phyloP scores from a whole-genome alignment of 2,888 invertebrate species.

The Criorhina ranunculi region DNA sequence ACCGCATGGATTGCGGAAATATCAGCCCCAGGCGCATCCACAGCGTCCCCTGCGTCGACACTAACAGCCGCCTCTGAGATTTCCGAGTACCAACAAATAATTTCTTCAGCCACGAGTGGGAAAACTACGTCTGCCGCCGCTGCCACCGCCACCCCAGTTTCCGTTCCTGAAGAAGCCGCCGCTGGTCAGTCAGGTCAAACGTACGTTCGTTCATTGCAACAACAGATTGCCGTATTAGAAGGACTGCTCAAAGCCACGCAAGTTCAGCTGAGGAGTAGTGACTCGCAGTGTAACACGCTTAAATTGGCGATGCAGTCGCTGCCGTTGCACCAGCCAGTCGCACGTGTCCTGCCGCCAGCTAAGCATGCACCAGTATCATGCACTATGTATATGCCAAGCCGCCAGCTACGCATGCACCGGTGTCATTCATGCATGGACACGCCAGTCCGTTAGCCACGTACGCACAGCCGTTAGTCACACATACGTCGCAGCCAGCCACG shows the following conservation, averaged over 20 bases:
- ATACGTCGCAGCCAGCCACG: neutral
- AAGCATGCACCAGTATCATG: neutral
- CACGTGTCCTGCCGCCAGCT: neutral
- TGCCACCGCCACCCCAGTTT: neutral
- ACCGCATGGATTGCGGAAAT: neutral
- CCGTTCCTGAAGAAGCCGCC: neutral
- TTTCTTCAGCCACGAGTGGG: slow-evolving; percentile 15
- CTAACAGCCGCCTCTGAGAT: neutral
- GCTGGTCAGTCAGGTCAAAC: neutral
- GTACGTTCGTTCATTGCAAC: slow-evolving; percentile 4
- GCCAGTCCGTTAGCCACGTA: neutral
- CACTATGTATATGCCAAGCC: neutral
- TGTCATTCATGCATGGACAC: neutral
- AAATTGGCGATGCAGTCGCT: slow-evolving; percentile 17
- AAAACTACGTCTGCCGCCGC: neutral
- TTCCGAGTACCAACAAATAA: neutral
- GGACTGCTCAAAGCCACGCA: slow-evolving; percentile 38
- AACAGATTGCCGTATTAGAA: slow-evolving; percentile 30
- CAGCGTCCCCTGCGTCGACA: neutral
- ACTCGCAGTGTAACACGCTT: slow-evolving; percentile 25
- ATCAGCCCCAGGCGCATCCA: slow-evolving; percentile 3
- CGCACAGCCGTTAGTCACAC: too few relatives aligned
- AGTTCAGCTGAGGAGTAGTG: slow-evolving; percentile 24
- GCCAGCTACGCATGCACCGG: neutral
- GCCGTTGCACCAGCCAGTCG: slow-evolving; percentile 1